phyloP scores from a whole-genome alignment of 2,113 vertebrate genomes.

The Dasypus novemcinctus region DNA sequence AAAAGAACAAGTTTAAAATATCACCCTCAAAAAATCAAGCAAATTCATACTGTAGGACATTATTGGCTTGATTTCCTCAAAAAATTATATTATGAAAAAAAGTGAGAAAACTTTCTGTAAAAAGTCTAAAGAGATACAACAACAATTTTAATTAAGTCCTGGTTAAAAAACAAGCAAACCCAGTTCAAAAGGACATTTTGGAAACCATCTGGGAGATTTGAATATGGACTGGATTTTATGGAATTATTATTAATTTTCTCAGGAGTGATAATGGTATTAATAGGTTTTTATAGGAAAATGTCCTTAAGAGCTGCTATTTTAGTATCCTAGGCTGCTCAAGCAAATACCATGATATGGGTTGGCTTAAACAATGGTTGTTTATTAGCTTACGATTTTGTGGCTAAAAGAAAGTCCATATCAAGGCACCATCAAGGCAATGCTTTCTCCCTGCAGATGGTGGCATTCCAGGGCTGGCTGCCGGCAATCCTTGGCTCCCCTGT shows the following conservation, averaged over 20 bases:
- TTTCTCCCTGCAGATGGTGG: no score
- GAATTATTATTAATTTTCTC: not conserved
- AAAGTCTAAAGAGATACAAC: not conserved
- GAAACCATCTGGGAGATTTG: not conserved
- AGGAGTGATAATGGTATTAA: not conserved
- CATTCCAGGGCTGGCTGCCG: no score
- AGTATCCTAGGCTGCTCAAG: not conserved
- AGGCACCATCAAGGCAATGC: no score
- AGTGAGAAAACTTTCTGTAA: not conserved
- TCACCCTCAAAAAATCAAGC: not conserved
- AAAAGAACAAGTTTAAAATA: not conserved
- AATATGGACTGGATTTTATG: not conserved
- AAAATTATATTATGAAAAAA: not conserved
- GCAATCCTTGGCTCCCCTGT: no score
- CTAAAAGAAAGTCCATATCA: no score
- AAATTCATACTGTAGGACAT: not conserved
- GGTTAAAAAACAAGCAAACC: not conserved
- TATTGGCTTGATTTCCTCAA: not conserved
- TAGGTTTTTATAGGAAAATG: not conserved
- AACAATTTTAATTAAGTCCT: not conserved
- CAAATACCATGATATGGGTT: not conserved
- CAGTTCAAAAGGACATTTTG: not conserved
- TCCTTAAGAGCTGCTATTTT: not conserved
- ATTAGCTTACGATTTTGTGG: no score
- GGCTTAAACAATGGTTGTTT: no score